Evolutionary conservation across 2,888 invertebrate genomes (phyloP), one percentile per base, ranked within the genome.

Genomic region (Elegia similella): DNA sequence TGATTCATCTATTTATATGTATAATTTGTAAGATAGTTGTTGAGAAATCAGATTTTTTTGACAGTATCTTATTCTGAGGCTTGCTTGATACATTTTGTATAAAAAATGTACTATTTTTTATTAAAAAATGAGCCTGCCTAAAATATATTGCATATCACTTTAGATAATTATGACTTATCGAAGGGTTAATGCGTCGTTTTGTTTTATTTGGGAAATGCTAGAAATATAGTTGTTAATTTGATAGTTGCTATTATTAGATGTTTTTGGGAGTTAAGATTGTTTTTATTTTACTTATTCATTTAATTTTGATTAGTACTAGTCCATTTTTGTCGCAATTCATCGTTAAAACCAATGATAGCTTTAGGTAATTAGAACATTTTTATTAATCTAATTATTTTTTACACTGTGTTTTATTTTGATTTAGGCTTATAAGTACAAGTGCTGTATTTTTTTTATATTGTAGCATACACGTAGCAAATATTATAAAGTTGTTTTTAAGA

Each of bases 101-200:
- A 60, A 62, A 60, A 57, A 13, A 30, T 60, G 29, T 48, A 34
- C 56, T 59, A 59, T 63, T 63, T 64, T 68, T 66, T 71, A 60
- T 62, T 66, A 52, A 69, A 73, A 38, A 75, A 78, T 72, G 75
- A 83, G 88, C 88, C 86, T 88, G 88, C 88, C 88, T 88, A 86
- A 81, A 81, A 75, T 85, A 80, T 87, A 88, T 88, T 88, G 89
- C 89, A 90, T 90, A 90, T 90, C 89, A 90, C 78, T 84, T 50
- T 87, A 86, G 84, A 76, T 71, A 79, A 73, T 80, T 78, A 76
- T 80, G 70, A 77, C 72, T 72, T 74, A 69, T 75, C 73, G 66
- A 74, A 62, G 57, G 63, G 65, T 75, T 68, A 72, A 73, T 64
- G 66, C 67, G 74, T 69, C 67, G 67, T 64, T 62, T 63, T 66